Evolutionary conservation across 2,888 invertebrate species (phyloP).

Genomic region (Piscicola geometra): DNA sequence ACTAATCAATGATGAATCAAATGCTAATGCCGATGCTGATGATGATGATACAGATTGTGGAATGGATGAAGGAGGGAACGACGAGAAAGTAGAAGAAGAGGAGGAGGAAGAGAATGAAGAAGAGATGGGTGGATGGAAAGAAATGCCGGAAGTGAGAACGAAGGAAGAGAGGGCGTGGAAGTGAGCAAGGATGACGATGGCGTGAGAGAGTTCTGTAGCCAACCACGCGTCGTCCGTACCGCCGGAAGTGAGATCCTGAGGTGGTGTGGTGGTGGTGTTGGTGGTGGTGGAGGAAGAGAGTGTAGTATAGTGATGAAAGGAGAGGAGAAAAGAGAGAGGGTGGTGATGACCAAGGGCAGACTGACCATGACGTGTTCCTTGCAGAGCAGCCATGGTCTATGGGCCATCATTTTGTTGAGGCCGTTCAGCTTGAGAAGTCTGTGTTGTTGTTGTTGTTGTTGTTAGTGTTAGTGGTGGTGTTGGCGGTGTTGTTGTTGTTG

Average conservation of each 20-base stretch:
- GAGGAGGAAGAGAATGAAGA: not conserved
- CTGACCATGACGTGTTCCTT: conserved; percentile 18
- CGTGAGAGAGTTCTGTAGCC: conserved; percentile 77
- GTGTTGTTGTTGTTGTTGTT: too few relatives aligned
- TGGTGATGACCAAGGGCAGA: not conserved
- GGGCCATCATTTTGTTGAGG: conserved; percentile 30
- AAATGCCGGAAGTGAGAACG: conserved; percentile 74
- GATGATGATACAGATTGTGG: too few relatives aligned
- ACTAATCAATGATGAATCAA: too few relatives aligned
- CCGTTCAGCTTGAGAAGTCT: conserved; percentile 14
- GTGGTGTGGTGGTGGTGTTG: not conserved
- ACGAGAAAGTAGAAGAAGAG: too few relatives aligned
- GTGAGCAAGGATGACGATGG: conserved; percentile 75
- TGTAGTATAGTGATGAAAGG: not conserved
- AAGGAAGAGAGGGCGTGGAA: conserved; percentile 81
- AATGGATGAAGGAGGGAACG: too few relatives aligned
- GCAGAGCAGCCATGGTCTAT: conserved; percentile 29
- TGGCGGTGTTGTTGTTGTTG: too few relatives aligned
- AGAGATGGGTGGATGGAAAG: conserved; percentile 45
- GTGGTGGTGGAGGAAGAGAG: not conserved
- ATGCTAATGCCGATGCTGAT: too few relatives aligned
- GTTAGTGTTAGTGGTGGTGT: too few relatives aligned
- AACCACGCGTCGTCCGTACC: conserved; percentile 59
- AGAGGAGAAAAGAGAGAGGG: not conserved
- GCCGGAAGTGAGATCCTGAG: conserved; percentile 50